Evolutionary conservation across 2,888 invertebrate species (phyloP), one percentile per base, ranked within the genome.

Genomic region (Caenorhabditis sinica): DNA sequence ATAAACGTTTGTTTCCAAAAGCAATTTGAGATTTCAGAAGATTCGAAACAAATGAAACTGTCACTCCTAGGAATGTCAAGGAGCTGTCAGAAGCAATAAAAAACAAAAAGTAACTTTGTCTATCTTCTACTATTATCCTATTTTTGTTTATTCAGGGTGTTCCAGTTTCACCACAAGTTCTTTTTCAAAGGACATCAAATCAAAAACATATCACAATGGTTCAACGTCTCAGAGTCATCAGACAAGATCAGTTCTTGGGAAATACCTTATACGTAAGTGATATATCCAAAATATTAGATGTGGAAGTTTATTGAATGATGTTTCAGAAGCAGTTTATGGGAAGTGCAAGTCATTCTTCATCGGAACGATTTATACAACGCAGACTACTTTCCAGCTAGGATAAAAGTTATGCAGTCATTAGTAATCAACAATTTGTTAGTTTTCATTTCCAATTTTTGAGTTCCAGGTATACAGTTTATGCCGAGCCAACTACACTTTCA

Each of bases 151-250:
- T 79, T 61, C 77, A 87, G 88, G 58, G 86, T 82, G 0, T 88
- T 88, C 63, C 82, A 89, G 60, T 89, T 87, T 33, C 89, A 89
- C 69, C 89, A 89, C 74, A 85, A 86, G 58, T 68, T 86, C 43
- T 89, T 89, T 69, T 87, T 87, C 11, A 25, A 40, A 23, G 89
- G 89, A 3, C 89, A 89, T 56, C 80, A 83, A 2, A 87, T 89
- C 9, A 77, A 65, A 1, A 86, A 83, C 11, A 60, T 89, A 0
- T 86, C 83, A 60, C 58, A 81, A 15, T 89, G 89, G 89, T 87
- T 89, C 23, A 45, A 73, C 17, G 43, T 75, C 11, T 87, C 88
- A 0, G 60, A 71, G 9, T 61, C 72, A 1, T 9, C 43, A 2
- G 49, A 49, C 5, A 30, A 71, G n/a, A 45, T 76, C 0, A 68